Evolutionary conservation across 2,888 invertebrate genomes (phyloP).

Genomic region (Drymonia ruficornis): DNA sequence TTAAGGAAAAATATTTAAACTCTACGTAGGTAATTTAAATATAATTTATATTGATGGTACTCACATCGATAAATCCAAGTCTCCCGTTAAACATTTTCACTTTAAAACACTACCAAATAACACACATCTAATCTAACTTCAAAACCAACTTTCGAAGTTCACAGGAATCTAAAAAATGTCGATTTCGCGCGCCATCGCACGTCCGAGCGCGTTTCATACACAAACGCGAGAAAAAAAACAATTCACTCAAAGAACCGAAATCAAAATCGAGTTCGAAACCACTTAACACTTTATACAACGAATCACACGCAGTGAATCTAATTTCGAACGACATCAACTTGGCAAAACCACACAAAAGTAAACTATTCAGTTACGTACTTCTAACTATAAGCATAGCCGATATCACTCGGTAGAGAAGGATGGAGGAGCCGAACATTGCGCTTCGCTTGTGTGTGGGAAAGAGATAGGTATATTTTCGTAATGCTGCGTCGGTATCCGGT

Average conservation of each 20-base stretch:
- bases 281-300: constrained; percentile 57
- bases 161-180: constrained; percentile 53
- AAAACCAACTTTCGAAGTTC: constrained; percentile 39
- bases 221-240: constrained; percentile 38
- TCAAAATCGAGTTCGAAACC: constrained; percentile 44
- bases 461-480: constrained; percentile 52
- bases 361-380: constrained; percentile 61
- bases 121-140: constrained; percentile 31
- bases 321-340: constrained; percentile 67
- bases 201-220: constrained; percentile 54
- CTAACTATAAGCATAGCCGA: constrained; percentile 59
- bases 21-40: background rate
- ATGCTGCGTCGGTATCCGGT: constrained; percentile 64
- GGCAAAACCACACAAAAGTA: constrained; percentile 74
- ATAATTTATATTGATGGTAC: constrained; percentile 12
- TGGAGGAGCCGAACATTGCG: constrained; percentile 39
- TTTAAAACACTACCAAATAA: constrained; percentile 23
- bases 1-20: background rate
- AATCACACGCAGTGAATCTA: constrained; percentile 57
- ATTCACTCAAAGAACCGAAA: constrained; percentile 37
- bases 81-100: constrained; percentile 38
- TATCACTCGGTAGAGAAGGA: constrained; percentile 50
- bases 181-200: constrained; percentile 59
- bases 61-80: constrained; percentile 34
- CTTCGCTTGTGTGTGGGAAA: constrained; percentile 36